Evolutionary conservation across 2,888 invertebrate genomes (phyloP).

Genomic region (Euplexia lucipara): DNA sequence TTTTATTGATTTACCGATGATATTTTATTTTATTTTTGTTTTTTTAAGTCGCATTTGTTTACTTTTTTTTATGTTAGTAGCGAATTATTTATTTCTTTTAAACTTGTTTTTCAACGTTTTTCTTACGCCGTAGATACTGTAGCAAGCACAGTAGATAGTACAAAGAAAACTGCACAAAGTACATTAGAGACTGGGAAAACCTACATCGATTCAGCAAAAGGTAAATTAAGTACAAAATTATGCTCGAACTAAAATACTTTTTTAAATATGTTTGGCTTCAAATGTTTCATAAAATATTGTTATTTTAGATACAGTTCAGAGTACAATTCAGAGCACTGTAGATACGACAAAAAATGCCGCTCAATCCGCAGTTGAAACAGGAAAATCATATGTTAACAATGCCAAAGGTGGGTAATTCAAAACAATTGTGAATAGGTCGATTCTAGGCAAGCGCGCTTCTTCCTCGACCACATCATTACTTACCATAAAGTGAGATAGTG

Average conservation of each 20-base stretch:
- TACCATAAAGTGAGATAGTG: too few species aligned
- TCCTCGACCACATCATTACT: too few species aligned
- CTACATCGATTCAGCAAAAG: slow-evolving; percentile 81
- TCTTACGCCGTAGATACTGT: slow-evolving; percentile 78
- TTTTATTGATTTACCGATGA: slow-evolving; percentile 1
- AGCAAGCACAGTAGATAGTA: slow-evolving; percentile 82
- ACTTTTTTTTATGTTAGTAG: neutral
- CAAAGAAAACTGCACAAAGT: slow-evolving; percentile 85
- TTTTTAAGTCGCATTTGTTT: slow-evolving; percentile 40
- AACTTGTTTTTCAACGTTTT: slow-evolving; percentile 43
- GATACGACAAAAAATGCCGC: slow-evolving; percentile 76
- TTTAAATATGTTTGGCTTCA: neutral
- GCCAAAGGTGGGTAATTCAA: slow-evolving; percentile 68
- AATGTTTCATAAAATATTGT: slow-evolving; percentile 34
- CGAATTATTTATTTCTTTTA: slow-evolving; percentile 30
- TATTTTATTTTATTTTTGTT: slow-evolving; percentile 7
- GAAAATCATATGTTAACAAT: slow-evolving; percentile 69
- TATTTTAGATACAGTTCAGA: slow-evolving; percentile 73
- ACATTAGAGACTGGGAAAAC: slow-evolving; percentile 80
- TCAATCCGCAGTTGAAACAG: slow-evolving; percentile 75
- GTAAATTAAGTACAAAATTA: slow-evolving; percentile 70
- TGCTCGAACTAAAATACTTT: slow-evolving; percentile 1
- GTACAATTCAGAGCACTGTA: slow-evolving; percentile 70
- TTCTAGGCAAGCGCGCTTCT: too few species aligned
- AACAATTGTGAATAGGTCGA: neutral